These are phyloP conservation scores for Minunthozetes semirufus DNA, from an alignment of 2,888 invertebrate genomes.

Conservation along the genomic window DNA sequence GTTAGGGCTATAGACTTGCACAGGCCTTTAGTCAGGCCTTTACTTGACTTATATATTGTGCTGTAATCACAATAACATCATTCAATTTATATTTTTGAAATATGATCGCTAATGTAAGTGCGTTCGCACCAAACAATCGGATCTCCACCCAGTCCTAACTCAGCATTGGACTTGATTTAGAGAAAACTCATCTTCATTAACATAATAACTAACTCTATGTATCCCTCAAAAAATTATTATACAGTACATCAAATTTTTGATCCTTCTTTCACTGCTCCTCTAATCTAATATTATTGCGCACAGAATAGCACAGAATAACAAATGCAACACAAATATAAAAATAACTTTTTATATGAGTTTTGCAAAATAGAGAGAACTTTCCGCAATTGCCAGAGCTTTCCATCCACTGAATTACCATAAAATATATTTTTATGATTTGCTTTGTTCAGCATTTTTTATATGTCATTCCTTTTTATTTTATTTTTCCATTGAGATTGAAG, in stretches of 20 bases:
- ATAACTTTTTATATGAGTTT: no score
- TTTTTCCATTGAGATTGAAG: no score
- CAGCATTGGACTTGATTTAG: neutral
- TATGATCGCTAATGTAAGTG: neutral
- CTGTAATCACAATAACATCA: slow-evolving; percentile 2
- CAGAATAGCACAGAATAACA: no score
- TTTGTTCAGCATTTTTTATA: no score
- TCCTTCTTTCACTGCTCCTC: no score
- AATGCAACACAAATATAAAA: no score
- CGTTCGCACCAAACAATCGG: neutral
- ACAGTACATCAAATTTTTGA: neutral
- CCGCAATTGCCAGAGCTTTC: no score
- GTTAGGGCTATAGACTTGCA: neutral
- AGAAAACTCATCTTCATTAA: neutral
- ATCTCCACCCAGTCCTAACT: neutral
- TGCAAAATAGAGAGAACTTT: no score
- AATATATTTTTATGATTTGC: no score
- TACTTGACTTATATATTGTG: neutral
- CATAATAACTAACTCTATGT: neutral
- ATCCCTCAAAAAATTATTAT: neutral
- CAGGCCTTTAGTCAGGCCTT: neutral
- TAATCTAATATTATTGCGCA: no score
- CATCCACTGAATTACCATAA: no score
- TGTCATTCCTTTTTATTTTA: no score
- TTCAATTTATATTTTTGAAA: slow-evolving; percentile 1